Percentiles rank a stretch among this genome's conserved stretches.
phyloP scores from a whole-genome alignment of 2,888 invertebrate species.

The Melinaea marsaeus region DNA sequence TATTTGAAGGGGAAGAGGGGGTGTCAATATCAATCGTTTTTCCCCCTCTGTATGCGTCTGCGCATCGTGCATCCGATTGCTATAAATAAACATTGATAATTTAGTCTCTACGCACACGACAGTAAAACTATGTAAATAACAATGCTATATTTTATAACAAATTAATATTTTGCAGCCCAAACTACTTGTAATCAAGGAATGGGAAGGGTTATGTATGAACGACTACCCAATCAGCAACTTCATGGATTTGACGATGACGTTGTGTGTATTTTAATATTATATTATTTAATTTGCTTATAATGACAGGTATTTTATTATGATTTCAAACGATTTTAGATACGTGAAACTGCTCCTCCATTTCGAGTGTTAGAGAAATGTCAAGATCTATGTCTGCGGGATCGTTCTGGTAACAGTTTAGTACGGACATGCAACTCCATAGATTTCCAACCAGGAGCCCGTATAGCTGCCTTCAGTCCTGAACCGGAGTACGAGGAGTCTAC shows the following conservation, averaged over 20 bases:
- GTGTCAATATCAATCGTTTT: too few relatives aligned
- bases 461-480: slow-evolving; percentile 87
- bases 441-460: slow-evolving; percentile 92
- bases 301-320: not conserved
- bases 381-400: slow-evolving; percentile 89
- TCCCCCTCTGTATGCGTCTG: too few relatives aligned
- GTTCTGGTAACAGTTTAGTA: slow-evolving; percentile 89
- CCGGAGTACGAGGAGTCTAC: slow-evolving; percentile 93
- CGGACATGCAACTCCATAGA: slow-evolving; percentile 92
- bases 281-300: not conserved
- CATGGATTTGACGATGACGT: slow-evolving; percentile 94
- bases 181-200: slow-evolving; percentile 94
- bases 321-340: slow-evolving; percentile 66
- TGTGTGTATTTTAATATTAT: slow-evolving; percentile 67
- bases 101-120: too few relatives aligned
- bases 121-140: too few relatives aligned
- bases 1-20: too few relatives aligned
- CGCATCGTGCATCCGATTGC: too few relatives aligned
- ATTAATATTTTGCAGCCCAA: slow-evolving; percentile 80
- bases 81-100: too few relatives aligned
- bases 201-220: slow-evolving; percentile 92
- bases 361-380: slow-evolving; percentile 93
- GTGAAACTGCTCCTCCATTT: slow-evolving; percentile 91
- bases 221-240: slow-evolving; percentile 91
- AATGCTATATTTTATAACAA: not conserved